Percentiles rank a stretch among this genome's conserved stretches.
Conservation (phyloP, 2,888 invertebrate species). For the Muscina levida region DNA sequence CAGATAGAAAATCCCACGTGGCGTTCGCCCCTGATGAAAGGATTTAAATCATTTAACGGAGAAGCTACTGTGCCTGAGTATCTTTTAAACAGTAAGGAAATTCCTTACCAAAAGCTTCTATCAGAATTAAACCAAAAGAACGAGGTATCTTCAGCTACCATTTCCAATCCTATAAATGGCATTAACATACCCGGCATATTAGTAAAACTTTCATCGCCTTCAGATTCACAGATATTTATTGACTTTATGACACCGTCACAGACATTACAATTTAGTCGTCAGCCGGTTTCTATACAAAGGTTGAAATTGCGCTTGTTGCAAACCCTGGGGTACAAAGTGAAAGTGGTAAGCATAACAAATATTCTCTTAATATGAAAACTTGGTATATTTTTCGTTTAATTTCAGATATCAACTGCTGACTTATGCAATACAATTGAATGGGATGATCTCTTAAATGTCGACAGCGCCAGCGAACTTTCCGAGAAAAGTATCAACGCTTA, state of each 20-base stretch:
- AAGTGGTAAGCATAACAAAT: slow-evolving; percentile 73
- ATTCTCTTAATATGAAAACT: no score
- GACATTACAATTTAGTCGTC: slow-evolving; percentile 71
- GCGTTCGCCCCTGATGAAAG: slow-evolving; percentile 51
- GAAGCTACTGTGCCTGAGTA: slow-evolving; percentile 70
- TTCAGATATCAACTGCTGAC: slow-evolving; percentile 46
- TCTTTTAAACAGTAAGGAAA: slow-evolving; percentile 69
- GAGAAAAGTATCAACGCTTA: slow-evolving; percentile 52
- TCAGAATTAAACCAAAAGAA: slow-evolving; percentile 68
- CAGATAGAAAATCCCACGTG: slow-evolving; percentile 76
- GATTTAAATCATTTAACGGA: slow-evolving; percentile 41
- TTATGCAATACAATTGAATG: slow-evolving; percentile 1
- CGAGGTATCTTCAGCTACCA: slow-evolving; percentile 68
- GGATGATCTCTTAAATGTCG: slow-evolving; percentile 31
- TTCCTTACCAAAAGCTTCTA: slow-evolving; percentile 69
- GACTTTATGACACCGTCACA: slow-evolving; percentile 75
- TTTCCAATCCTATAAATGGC: slow-evolving; percentile 75
- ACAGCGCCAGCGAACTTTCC: slow-evolving; percentile 17
- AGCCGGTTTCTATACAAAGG: slow-evolving; percentile 72
- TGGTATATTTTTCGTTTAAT: background rate
- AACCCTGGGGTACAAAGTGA: slow-evolving; percentile 72
- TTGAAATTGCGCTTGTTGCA: slow-evolving; percentile 74
- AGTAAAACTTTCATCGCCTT: slow-evolving; percentile 66
- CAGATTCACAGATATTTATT: slow-evolving; percentile 68
- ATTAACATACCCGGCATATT: slow-evolving; percentile 77